A percentile compares a stretch with the other conserved stretches of the same genome.
Evolutionary conservation across 1,140 invertebrate species (phyloP).

Genomic region (Apolygus lucorum): DNA sequence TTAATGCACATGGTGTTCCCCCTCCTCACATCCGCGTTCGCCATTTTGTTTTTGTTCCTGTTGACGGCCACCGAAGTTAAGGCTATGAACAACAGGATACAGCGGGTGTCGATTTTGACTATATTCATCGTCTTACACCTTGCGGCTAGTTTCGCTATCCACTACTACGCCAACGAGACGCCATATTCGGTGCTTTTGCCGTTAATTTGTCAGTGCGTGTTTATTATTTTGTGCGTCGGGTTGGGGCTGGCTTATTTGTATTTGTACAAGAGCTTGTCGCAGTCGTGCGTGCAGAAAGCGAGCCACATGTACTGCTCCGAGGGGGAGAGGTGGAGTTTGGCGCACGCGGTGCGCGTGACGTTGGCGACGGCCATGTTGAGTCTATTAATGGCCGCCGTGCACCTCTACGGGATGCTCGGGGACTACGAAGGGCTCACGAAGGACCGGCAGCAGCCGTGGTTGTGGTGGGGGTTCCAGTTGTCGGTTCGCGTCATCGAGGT

Average conservation of each 20-base stretch:
- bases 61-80: constrained; percentile 55
- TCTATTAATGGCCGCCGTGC: constrained; percentile 66
- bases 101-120: constrained; percentile 54
- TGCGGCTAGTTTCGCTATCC: constrained; percentile 44
- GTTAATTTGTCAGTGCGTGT: constrained; percentile 70
- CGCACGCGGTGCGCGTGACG: constrained; percentile 73
- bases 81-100: constrained; percentile 44
- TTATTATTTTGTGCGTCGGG: constrained; percentile 65
- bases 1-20: constrained; percentile 73
- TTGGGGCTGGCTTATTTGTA: constrained; percentile 76
- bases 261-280: constrained; percentile 52
- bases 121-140: constrained; percentile 67
- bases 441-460: constrained; percentile 55
- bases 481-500: constrained; percentile 73
- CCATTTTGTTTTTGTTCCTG: constrained; percentile 73
- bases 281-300: constrained; percentile 40
- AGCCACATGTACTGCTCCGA: constrained; percentile 39
- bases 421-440: constrained; percentile 47
- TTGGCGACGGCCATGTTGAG: constrained; percentile 74
- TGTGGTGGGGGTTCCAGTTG: constrained; percentile 83
- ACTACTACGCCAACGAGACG: constrained; percentile 53
- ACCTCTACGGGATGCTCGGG: constrained; percentile 73
- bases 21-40: constrained; percentile 73
- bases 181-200: constrained; percentile 51
- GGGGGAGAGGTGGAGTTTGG: constrained; percentile 40